Evolutionary conservation across 2,113 vertebrate genomes (phyloP), one percentile per base, ranked within the genome.

Genomic region (Spilogale gracilis): DNA sequence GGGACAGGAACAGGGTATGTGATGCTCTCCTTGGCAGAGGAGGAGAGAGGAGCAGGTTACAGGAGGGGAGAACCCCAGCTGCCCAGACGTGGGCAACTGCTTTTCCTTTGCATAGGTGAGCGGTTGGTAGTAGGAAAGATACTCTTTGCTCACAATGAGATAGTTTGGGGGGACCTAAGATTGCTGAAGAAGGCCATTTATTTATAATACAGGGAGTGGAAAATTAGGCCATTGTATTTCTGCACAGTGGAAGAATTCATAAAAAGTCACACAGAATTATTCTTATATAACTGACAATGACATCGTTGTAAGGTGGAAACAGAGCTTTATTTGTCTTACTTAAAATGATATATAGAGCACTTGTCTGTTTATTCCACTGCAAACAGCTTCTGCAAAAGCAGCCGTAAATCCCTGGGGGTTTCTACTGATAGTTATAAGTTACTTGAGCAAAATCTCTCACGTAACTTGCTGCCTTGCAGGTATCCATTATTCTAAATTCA

Each of bases 271-370:
- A 98, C 97, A 98, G 99, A 99, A 99, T 99, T 99, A 99, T 99
- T 99, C 99, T 99, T 99, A 98, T 99, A 98, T 99, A 99, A 99
- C 99, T 99, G 99, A 99, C 99, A 99, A 99, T 98, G 99, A 99
- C 99, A 99, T 99, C 98, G 99, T 98, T 99, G 99, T 99, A 99
- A 99, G 99, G 99, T 98, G 98, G 99, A 99, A 99, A 98, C 98
- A 98, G 99, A 99, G 99, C 99, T 99, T 99, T 99, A 99, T 99
- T 99, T 99, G 99, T 99, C 99, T 99, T 99, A 99, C 99, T 99
- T 99, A 99, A 99, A 98, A 99, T 99, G 99, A 99, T 99, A 99
- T 99, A 99, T 99, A 98, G 99, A 99, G 98, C 98, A 99, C 98
- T 99, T 99, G 99, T 99, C 99, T 99, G 99, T 99, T 99, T 99